Percentiles rank a stretch among this genome's conserved stretches.
Evolutionary conservation across 2,797 vertebrate genomes (phyloP).

Genomic region (Carduelis carduelis): DNA sequence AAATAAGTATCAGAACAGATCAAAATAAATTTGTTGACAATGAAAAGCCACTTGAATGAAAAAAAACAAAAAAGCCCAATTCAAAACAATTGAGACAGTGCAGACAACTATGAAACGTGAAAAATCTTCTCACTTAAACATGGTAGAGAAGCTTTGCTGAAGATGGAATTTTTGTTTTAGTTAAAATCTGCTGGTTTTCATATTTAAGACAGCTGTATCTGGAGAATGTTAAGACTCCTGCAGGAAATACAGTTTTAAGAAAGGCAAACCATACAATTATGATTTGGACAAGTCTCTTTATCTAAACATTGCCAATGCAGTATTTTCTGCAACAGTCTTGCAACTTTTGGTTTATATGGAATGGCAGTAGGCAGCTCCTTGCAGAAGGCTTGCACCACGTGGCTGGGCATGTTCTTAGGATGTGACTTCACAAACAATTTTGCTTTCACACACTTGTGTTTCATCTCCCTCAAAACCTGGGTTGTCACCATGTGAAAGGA

Average conservation of each 20-base stretch:
- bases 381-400: constrained; percentile 37
- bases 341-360: not conserved
- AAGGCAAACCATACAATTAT: constrained; percentile 58
- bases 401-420: constrained; percentile 49
- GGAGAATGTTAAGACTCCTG: constrained; percentile 54
- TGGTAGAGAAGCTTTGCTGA: constrained; percentile 45
- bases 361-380: constrained; percentile 60
- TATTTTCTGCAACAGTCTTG: constrained; percentile 50
- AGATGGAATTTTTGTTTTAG: constrained; percentile 31
- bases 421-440: constrained; percentile 34
- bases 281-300: constrained; percentile 56
- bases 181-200: constrained; percentile 49
- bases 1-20: constrained; percentile 37
- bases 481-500: constrained; percentile 82
- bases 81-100: constrained; percentile 23
- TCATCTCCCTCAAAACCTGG: constrained; percentile 82
- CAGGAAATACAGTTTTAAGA: constrained; percentile 60
- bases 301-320: constrained; percentile 50
- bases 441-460: constrained; percentile 21
- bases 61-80: constrained; percentile 27
- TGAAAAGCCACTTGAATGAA: constrained; percentile 61
- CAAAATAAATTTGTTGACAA: constrained; percentile 63
- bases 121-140: constrained; percentile 44
- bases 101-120: constrained; percentile 25
- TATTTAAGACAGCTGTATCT: constrained; percentile 53